Base-by-base conservation (phyloP, 2,888 invertebrate genomes). In the Seladonia tumulorum region DNA sequence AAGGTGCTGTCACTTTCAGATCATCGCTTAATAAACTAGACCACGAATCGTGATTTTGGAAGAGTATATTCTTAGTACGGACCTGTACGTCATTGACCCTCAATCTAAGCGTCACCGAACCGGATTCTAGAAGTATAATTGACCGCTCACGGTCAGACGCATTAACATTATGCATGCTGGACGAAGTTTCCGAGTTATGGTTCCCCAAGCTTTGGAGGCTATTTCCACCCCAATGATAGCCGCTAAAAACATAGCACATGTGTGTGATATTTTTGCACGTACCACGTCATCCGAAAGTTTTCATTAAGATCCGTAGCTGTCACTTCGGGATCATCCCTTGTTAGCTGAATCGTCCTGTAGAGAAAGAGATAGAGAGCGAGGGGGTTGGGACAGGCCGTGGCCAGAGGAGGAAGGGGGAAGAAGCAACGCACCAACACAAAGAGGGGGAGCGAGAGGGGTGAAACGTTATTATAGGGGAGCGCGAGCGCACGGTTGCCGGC, bases 401-500 rank as follows among this genome's bases (percentile, higher is more conserved):
- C 47, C 18, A 42, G 4, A 35, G 35, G 25, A 49, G 77, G 78
- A 75, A 82, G 84, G 25, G 60, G 77, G 78, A 75, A 82, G 84
- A 78, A 75, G 79, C 83, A 71, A 47, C 75, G 68, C 80, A 80
- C 78, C 70, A 63, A 76, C 42, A 81, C n/a, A 79, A 25, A 75
- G 47, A 60, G 71, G 78, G 12, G 57, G n/a, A 57, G 77, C 22
- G 42, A 53, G 42, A 47, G 29, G 66, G 70, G 12, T 10, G 70
- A 39, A 80, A 87, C 83, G 80, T 86, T 83, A 81, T 87, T 86
- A 86, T 66, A 79, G 83, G 49, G 72, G 70, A 63, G 63, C 78
- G 79, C 75, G 68, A 72, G 77, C 83, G 70, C 77, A 60, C 73
- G 75, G 42, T 73, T 66, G 79, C 22, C 72, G 18, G 25, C 72